Conservation (phyloP, 2,797 vertebrate genomes). For the Neopelma chrysocephalum region DNA sequence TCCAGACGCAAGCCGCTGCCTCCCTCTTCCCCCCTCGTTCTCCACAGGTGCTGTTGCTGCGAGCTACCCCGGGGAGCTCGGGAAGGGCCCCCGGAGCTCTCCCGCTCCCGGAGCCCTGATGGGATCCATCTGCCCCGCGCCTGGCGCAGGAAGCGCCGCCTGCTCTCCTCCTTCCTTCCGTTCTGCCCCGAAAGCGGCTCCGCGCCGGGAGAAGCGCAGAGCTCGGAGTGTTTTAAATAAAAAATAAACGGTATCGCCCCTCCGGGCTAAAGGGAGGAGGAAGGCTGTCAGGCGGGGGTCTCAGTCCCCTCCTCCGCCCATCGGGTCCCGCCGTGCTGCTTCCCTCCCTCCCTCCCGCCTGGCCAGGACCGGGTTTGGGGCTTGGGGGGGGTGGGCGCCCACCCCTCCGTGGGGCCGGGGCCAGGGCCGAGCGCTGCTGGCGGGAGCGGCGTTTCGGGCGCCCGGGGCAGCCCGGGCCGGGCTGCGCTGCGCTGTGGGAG, state of each 20-base stretch:
- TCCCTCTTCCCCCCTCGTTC: not conserved
- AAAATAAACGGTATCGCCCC: not conserved
- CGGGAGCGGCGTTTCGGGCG: not conserved
- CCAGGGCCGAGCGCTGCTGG: not conserved
- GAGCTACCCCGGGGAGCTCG: not conserved
- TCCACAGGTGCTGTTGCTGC: not conserved
- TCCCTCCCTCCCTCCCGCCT: not conserved
- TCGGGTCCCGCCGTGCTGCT: not conserved
- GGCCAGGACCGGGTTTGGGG: not conserved
- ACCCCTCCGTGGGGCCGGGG: not conserved
- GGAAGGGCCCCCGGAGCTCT: not conserved
- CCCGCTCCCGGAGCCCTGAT: constrained; percentile 27
- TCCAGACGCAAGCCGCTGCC: not conserved
- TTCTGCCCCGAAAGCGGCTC: not conserved
- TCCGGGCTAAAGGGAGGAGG: not conserved
- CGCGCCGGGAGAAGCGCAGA: not conserved
- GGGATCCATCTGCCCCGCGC: constrained; percentile 68
- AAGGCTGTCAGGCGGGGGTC: not conserved
- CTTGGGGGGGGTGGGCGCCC: not conserved
- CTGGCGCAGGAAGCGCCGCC: constrained; percentile 14
- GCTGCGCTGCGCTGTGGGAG: not conserved
- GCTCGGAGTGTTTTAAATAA: not conserved
- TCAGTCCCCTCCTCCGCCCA: not conserved
- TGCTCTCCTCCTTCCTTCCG: not conserved
- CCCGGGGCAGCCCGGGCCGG: not conserved